A percentile compares a stretch with the other conserved stretches of the same genome.
Evolutionary conservation across 1,140 invertebrate genomes (phyloP).

Genomic region (Colletes gigas): DNA sequence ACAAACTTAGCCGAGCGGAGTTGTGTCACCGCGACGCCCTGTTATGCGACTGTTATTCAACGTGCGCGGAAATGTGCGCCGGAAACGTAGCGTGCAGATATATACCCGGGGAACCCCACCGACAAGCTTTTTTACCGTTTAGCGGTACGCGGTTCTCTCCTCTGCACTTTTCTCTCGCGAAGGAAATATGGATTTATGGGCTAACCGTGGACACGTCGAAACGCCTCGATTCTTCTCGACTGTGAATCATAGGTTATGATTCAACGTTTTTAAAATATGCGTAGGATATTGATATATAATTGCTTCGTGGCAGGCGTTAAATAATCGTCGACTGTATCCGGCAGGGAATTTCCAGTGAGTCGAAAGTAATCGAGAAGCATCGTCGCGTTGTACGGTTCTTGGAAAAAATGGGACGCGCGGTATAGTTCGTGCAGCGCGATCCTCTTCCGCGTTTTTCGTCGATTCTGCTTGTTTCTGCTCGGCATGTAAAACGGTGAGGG

Average conservation of each 20-base stretch:
- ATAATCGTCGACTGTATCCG: too few species aligned
- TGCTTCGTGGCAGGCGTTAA: too few species aligned
- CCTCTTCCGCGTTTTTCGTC: neutral
- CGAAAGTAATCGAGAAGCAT: neutral
- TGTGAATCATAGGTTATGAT: too few species aligned
- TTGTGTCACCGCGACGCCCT: conserved; percentile 60
- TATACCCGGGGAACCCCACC: neutral
- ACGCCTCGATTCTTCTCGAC: too few species aligned
- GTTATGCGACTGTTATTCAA: conserved; percentile 65
- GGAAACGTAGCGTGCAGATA: conserved; percentile 11
- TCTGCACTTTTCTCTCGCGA: neutral
- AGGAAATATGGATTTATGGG: neutral
- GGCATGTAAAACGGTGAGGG: neutral
- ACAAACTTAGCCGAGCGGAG: conserved; percentile 34
- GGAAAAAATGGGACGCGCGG: neutral
- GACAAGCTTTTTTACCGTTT: neutral
- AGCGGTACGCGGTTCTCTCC: neutral
- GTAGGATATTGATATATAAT: too few species aligned
- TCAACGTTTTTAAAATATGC: too few species aligned
- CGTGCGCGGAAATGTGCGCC: conserved; percentile 49
- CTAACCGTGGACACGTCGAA: neutral
- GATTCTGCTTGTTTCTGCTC: neutral
- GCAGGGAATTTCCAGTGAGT: neutral
- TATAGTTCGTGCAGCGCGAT: neutral
- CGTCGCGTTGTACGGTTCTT: neutral